Conservation (phyloP, 2,113 vertebrate genomes). For the Tor tambroides region DNA sequence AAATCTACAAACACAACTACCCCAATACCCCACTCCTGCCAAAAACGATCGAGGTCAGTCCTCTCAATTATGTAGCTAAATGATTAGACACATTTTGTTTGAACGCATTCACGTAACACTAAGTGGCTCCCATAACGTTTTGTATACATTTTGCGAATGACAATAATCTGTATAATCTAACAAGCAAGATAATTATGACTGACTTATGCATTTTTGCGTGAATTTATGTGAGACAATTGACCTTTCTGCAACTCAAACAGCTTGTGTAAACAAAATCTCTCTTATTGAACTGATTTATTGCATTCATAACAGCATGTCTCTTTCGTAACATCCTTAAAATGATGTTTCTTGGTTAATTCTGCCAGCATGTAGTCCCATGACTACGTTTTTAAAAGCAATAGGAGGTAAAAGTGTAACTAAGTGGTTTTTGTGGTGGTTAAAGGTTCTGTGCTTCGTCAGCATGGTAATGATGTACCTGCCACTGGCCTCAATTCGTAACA, state of each 20-base stretch:
- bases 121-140: neutral
- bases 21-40: conserved; percentile 81
- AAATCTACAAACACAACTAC: conserved; percentile 93
- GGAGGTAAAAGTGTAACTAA: conserved; percentile 60
- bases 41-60: conserved; percentile 93
- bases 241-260: neutral
- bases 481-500: neutral
- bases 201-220: neutral
- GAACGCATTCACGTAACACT: neutral
- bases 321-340: conserved; percentile 2
- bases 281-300: neutral
- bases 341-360: neutral
- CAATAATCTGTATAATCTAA: neutral
- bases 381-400: conserved; percentile 33
- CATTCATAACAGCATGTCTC: neutral
- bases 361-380: conserved; percentile 45
- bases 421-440: conserved; percentile 57
- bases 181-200: neutral
- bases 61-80: neutral
- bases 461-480: conserved; percentile 45
- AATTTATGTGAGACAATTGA: neutral
- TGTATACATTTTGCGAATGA: no score
- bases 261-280: neutral
- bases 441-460: conserved; percentile 66
- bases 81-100: neutral